A percentile compares a stretch with the other conserved stretches of the same genome.
Evolutionary conservation across 2,797 vertebrate species (phyloP).

Genomic region (Sebastes goodei): DNA sequence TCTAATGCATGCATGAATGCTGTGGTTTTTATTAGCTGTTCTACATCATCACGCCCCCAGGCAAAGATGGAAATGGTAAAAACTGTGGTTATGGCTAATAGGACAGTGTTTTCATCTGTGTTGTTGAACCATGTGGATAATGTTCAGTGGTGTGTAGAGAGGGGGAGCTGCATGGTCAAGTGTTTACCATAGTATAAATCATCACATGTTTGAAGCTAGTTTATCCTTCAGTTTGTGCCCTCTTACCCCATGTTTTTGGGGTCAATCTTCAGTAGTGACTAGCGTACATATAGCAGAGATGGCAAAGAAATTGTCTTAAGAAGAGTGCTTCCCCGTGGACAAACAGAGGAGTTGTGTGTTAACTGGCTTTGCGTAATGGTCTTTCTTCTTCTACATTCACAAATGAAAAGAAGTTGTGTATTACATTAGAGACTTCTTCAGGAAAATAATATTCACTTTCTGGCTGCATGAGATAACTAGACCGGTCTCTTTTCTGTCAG

Average conservation of each 20-base stretch:
- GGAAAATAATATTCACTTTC: not conserved
- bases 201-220: not conserved
- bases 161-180: slow-evolving; percentile 1
- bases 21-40: slow-evolving; percentile 47
- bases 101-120: slow-evolving; percentile 42
- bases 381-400: not conserved
- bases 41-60: slow-evolving; percentile 27
- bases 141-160: slow-evolving; percentile 32
- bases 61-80: slow-evolving; percentile 25
- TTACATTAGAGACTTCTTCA: not conserved
- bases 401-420: not conserved
- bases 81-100: slow-evolving; percentile 26
- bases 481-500: not conserved
- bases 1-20: slow-evolving; percentile 15
- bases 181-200: not conserved
- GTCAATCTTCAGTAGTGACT: not conserved
- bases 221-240: not conserved
- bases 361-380: not conserved
- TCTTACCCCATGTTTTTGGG: not conserved
- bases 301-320: not conserved
- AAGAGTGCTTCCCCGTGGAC: not conserved
- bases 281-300: not conserved
- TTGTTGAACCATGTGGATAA: slow-evolving; percentile 32
- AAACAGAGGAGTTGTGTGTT: not conserved
- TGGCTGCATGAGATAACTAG: not conserved